Conservation (phyloP, 2,797 vertebrate species). For the Tauraco hartlaubi region DNA sequence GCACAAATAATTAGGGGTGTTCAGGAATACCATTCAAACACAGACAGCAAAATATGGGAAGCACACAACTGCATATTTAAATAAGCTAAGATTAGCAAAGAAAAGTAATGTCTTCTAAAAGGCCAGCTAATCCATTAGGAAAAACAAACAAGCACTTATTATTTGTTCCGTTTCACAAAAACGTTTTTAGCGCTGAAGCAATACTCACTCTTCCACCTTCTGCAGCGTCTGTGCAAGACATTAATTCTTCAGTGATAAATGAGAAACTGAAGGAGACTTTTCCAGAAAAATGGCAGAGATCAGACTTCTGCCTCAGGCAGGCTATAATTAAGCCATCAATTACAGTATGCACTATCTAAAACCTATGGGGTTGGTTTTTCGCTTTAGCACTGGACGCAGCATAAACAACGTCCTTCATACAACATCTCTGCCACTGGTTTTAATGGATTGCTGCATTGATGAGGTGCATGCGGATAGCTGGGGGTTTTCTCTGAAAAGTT, state of each 20-base stretch:
- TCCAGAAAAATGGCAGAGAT: neutral
- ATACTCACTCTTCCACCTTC: neutral
- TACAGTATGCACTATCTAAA: neutral
- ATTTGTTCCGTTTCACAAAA: neutral
- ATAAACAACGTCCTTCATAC: neutral
- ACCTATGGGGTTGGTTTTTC: neutral
- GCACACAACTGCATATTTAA: neutral
- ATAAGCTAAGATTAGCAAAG: neutral
- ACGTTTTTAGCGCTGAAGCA: neutral
- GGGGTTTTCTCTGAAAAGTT: neutral
- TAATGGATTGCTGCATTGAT: neutral
- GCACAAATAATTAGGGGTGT: neutral
- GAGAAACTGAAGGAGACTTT: neutral
- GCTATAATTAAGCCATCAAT: neutral
- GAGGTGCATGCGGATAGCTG: neutral
- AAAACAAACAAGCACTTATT: neutral
- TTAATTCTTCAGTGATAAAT: conserved; percentile 1
- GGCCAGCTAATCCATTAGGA: neutral
- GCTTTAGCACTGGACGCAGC: neutral
- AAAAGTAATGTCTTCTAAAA: neutral
- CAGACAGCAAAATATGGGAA: neutral
- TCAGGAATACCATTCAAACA: conserved; percentile 6
- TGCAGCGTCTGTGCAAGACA: neutral
- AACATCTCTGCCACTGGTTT: neutral
- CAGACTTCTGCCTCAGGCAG: neutral